A percentile compares a stretch with the other conserved stretches of the same genome.
Conservation (phyloP, 2,113 vertebrate species). For the Oncorhynchus tshawytscha region DNA sequence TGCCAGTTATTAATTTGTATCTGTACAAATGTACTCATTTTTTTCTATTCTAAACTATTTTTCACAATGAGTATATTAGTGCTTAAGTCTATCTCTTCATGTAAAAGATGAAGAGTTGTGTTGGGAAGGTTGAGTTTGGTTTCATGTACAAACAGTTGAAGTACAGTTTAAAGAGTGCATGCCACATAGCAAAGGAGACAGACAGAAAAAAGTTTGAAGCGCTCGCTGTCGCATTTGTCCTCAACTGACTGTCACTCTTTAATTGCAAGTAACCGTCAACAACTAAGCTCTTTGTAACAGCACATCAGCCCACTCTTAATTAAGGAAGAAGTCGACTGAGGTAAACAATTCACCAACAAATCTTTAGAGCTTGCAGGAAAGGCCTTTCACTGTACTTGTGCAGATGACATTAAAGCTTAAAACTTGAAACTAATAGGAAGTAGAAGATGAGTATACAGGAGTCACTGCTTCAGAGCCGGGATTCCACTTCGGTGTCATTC, state of each 20-base stretch:
- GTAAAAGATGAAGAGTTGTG: too few relatives aligned
- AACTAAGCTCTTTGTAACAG: constrained; percentile 38
- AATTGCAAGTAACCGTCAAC: constrained; percentile 33
- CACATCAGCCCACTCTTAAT: constrained; percentile 10
- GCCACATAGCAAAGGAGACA: not conserved
- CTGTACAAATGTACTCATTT: too few relatives aligned
- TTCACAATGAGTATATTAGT: too few relatives aligned
- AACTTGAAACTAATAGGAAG: not conserved
- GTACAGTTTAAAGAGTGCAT: too few relatives aligned
- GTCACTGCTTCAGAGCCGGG: not conserved
- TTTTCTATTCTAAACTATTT: too few relatives aligned
- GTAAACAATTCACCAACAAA: not conserved
- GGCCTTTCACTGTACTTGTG: too few relatives aligned
- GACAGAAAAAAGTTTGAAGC: constrained; percentile 5
- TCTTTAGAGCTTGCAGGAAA: too few relatives aligned
- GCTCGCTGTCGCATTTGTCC: constrained; percentile 30
- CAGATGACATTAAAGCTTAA: too few relatives aligned
- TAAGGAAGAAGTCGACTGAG: not conserved
- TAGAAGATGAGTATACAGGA: not conserved
- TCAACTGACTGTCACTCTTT: constrained; percentile 11
- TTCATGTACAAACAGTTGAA: too few relatives aligned
- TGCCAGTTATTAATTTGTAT: too few relatives aligned
- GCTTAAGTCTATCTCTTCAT: too few relatives aligned
- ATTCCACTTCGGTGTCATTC: not conserved
- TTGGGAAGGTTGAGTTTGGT: too few relatives aligned